phyloP scores from a whole-genome alignment of 2,797 vertebrate species.

The Mus minutoides region DNA sequence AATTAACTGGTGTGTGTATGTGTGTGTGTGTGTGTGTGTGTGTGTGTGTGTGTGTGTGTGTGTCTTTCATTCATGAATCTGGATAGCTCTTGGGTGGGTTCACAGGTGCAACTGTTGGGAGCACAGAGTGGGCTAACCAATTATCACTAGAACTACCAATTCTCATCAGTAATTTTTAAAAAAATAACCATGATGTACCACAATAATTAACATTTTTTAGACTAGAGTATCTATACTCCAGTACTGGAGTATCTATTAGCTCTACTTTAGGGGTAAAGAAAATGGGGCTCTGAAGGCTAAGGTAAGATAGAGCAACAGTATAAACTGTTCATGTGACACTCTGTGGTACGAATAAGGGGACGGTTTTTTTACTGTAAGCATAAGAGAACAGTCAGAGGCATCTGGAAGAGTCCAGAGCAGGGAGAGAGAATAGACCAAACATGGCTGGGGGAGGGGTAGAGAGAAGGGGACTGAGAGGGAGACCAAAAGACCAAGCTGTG shows the following conservation, averaged over 20 bases:
- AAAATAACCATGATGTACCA: not conserved
- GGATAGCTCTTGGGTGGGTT: not conserved
- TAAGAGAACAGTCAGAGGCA: not conserved
- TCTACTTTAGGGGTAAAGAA: conserved; percentile 60
- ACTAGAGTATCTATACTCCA: not conserved
- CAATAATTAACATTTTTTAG: not conserved
- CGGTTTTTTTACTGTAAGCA: not conserved
- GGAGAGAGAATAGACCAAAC: not conserved
- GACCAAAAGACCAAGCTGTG: not conserved
- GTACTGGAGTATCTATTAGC: not conserved
- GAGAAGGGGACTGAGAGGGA: not conserved
- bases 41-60: too few species aligned
- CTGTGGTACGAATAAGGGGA: not conserved
- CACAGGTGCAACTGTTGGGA: not conserved
- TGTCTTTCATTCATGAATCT: not conserved
- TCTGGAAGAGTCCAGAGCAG: not conserved
- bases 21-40: too few species aligned
- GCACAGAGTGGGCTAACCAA: not conserved
- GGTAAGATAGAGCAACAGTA: not conserved
- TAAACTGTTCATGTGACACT: not conserved
- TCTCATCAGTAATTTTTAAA: not conserved
- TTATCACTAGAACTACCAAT: not conserved
- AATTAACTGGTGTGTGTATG: not conserved
- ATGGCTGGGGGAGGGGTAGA: not conserved
- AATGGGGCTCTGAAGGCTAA: conserved; percentile 29